Evolutionary conservation across 2,113 vertebrate genomes (phyloP), one percentile per base, ranked within the genome.

Genomic region (Cebus imitator): DNA sequence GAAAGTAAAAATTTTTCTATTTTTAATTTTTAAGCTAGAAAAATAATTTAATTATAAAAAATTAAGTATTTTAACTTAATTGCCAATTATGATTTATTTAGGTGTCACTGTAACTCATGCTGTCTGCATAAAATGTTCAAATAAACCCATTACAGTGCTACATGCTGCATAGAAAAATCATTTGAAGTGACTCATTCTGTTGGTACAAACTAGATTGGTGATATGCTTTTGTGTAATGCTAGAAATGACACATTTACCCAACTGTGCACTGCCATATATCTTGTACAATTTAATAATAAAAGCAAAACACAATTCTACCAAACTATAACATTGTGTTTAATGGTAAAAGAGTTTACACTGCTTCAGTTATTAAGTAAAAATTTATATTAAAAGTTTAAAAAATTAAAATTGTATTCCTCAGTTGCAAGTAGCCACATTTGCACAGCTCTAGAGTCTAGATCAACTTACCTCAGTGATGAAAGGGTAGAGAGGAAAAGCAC

Each of bases 21-120:
- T 78, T 64, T 57, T 57, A 93, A 87, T 89, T 86, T 81, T 96
- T 92, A 52, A 89, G 18, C 70, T 78, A 72, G 55, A 89, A 94
- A 95, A 89, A 81, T 58, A 61, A 72, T 81, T 79, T 85, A n/a
- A 30, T 86, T 91, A 43, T 68, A 58, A 43, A 64, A 52, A 92
- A 58, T 72, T 52, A 83, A 92, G 23, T 37, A 85, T 89, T 94
- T 92, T 20, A 64, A 2, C 84, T 88, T 88, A 92, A 43, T 72
- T 96, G 21, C 50, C 50, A 81, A 10, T 94, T 89, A 58, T 0
- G 5, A 13, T 96, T 94, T 97, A 84, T 23, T 37, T 81, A 90
- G 23, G 20, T 91, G 37, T 93, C 72, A 68, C 64, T 93, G 1
- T 84, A 81, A 91, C 86, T 94, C 18, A 32, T 75, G 64, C 10